Evolutionary conservation across 1,140 invertebrate species (phyloP), one percentile per base, ranked within the genome.

Genomic region (Frieseomelitta varia): DNA sequence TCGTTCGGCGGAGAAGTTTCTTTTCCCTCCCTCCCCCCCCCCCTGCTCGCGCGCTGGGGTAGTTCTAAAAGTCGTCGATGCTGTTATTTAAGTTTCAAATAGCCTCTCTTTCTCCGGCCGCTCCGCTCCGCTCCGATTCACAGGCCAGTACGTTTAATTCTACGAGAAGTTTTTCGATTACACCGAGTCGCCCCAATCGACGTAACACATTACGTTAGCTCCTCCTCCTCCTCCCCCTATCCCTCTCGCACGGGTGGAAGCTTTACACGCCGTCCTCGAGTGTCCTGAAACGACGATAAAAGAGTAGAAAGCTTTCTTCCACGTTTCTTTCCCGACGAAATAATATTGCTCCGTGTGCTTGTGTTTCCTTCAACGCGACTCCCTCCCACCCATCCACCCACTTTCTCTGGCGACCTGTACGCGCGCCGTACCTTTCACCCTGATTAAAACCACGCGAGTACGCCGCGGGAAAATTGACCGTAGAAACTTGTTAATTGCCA

Each of bases 61-160:
- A 73, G 58, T 84, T 84, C 69, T 14, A 67, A 84, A 47, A 84
- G 83, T 84, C 78, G 78, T 80, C 77, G 77, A 84, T 73, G 58
- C 69, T 74, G 78, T 84, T 84, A 84, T 84, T 84, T 84, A 84
- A 84, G 77, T 84, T 84, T 80, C 69, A 80, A 84, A 84, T 67
- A 51, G 58, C 30, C 77, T 55, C 24, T 24, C 53, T 69, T 27
- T 65, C 76, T 30, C 19, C 24, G 19, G 19, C 8, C 53, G 1
- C 14, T 15, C 14, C 8, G 0, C 11, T n/a, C 12, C 11, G 2
- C 1, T 8, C 19, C 17, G 58, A 65, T 72, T 47, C 47, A 27
- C 69, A 15, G 47, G 8, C 69, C 30, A 58, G 58, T 79, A 73
- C 82, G 71, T 84, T 84, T 84, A 84, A 84, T 84, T 84, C 69